Evolutionary conservation across 37 sponge, comb jelly and placozoan species (phyloP), one percentile per base, ranked within the genome.

Genomic region (Ephydatia muelleri): DNA sequence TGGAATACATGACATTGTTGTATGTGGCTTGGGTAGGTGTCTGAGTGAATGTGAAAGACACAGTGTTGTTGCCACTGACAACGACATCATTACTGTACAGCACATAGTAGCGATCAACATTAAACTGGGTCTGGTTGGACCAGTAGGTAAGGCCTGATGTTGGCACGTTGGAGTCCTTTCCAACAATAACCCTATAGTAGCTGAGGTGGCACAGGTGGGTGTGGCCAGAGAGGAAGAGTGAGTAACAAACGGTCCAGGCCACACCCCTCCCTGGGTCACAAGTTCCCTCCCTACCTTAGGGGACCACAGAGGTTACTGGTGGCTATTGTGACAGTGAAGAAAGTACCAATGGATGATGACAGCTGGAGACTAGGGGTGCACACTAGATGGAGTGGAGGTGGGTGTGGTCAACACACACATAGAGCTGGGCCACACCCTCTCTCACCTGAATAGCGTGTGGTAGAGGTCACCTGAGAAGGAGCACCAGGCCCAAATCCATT

Each of bases 401-500:
- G 73, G 49, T 47, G 31, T 28, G 2, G 2, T 47, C 33, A 57
- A 13, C 36, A 1, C 25, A n/a, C 5, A 35, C 5, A 31, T 70
- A 23, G 19, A 2, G 30, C n/a, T 57, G 25, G 78, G 28, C n/a
- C n/a, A n/a, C n/a, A n/a, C n/a, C n/a, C n/a, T n/a, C n/a, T 66
- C 78, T 64, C 77, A 67, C 85, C 77, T 14, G 32, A 5, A n/a
- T 35, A 28, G 25, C 47, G 37, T 23, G 43, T 37, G 39, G 68
- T 34, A 30, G 30, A 27, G 22, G 38, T 26, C 12, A 31, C 68
- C n/a, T 19, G 37, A 68, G 35, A n/a, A 0, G 25, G 8, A 9
- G 37, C 48, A 5, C 86, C 76, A n/a, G 12, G 40, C 26, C 79
- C 74, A 33, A 48, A 49, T 28, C 29, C 80, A 71, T 78, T 86